phyloP scores from a whole-genome alignment of 2,888 invertebrate genomes.

The Spodoptera picta region DNA sequence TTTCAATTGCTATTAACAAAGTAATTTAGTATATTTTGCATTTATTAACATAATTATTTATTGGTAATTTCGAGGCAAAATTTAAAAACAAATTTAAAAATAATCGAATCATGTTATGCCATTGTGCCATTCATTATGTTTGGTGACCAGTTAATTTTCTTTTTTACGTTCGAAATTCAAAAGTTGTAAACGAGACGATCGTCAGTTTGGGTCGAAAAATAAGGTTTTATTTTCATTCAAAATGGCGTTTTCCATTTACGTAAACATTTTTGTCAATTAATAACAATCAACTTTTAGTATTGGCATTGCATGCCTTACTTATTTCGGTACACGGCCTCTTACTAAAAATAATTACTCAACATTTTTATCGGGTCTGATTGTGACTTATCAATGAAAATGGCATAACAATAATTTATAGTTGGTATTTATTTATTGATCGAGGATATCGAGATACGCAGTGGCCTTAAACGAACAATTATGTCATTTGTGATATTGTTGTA shows the following conservation, averaged over 20 bases:
- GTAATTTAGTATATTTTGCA: too few relatives aligned
- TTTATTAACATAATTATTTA: too few relatives aligned
- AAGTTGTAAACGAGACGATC: too few relatives aligned
- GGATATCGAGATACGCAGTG: slow-evolving; percentile 40
- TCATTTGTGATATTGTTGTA: slow-evolving; percentile 10
- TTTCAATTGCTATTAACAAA: too few relatives aligned
- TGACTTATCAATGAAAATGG: slow-evolving; percentile 30
- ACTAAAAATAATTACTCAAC: slow-evolving; percentile 26
- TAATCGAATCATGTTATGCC: too few relatives aligned
- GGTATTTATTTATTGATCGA: slow-evolving; percentile 34
- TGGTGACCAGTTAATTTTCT: too few relatives aligned
- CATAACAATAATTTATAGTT: slow-evolving; percentile 12
- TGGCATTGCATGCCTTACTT: not conserved
- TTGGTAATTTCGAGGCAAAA: too few relatives aligned
- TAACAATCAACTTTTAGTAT: slow-evolving; percentile 18
- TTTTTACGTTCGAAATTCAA: too few relatives aligned
- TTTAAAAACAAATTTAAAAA: too few relatives aligned
- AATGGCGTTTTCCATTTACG: slow-evolving; percentile 5
- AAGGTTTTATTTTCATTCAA: too few relatives aligned
- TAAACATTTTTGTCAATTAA: slow-evolving; percentile 4
- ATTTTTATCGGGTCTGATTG: slow-evolving; percentile 26
- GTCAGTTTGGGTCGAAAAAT: too few relatives aligned
- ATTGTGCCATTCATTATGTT: too few relatives aligned
- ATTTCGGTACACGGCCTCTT: slow-evolving; percentile 11
- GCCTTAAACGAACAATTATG: slow-evolving; percentile 29